Conservation (phyloP, 2,888 invertebrate species). For the Endomychus coccineus region DNA sequence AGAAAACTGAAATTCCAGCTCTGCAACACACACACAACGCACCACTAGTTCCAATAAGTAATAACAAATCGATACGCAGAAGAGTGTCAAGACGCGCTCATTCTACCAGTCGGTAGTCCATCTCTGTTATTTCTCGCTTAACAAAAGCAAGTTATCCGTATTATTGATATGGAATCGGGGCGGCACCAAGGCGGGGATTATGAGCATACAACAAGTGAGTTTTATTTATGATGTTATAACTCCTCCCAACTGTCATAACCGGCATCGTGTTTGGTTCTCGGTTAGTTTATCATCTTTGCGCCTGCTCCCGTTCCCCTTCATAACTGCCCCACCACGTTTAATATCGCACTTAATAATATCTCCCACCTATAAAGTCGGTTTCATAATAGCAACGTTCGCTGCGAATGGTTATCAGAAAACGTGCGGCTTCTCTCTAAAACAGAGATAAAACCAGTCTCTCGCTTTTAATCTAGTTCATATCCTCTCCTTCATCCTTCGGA, state of each 20-base stretch:
- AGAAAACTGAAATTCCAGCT: too few species aligned
- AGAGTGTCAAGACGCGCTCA: conserved; percentile 13
- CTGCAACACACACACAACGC: too few species aligned
- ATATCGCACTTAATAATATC: conserved; percentile 47
- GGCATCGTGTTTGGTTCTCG: conserved; percentile 55
- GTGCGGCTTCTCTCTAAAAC: too few species aligned
- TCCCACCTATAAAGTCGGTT: conserved; percentile 40
- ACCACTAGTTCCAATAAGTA: conserved; percentile 18
- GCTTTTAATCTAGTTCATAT: too few species aligned
- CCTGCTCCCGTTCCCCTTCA: conserved; percentile 39
- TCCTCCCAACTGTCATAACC: conserved; percentile 65
- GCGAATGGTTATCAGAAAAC: too few species aligned
- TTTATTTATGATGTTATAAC: conserved; percentile 62
- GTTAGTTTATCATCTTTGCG: conserved; percentile 43
- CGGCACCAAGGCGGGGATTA: conserved; percentile 52
- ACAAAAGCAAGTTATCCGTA: conserved; percentile 21
- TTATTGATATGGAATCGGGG: conserved; percentile 42
- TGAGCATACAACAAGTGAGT: conserved; percentile 56
- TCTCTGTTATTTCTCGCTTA: conserved; percentile 13
- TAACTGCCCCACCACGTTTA: conserved; percentile 36
- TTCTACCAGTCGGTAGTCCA: conserved; percentile 9
- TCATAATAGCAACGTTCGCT: conserved; percentile 14
- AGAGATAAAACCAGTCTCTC: too few species aligned
- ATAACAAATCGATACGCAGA: conserved; percentile 24
- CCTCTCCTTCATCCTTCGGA: too few species aligned